These are phyloP conservation scores for Cardiocondyla obscurior DNA, from an alignment of 1,140 invertebrate species.

Conservation along the genomic window DNA sequence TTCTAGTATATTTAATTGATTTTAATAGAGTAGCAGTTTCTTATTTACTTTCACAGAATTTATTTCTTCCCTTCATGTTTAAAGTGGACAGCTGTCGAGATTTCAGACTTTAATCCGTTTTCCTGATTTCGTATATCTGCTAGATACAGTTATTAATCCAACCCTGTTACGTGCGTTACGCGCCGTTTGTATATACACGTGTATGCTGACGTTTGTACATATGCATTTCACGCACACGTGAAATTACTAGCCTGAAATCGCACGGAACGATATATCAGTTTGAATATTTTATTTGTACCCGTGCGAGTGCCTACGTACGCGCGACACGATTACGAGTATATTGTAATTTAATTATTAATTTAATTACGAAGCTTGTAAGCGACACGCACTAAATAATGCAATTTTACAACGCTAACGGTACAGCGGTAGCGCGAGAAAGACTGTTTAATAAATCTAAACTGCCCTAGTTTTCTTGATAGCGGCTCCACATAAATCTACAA, in stretches of 20 bases:
- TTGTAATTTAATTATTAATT: slow-evolving; percentile 50
- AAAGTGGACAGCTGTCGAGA: slow-evolving; percentile 4
- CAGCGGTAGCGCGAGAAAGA: not conserved
- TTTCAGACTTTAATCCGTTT: not conserved
- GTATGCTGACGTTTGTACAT: not conserved
- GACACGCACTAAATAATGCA: not conserved
- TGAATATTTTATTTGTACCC: slow-evolving; percentile 11
- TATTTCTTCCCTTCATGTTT: slow-evolving; percentile 19
- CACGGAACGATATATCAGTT: not conserved
- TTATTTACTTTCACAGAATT: not conserved
- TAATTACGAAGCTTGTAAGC: slow-evolving; percentile 8
- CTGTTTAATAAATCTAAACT: slow-evolving; percentile 3
- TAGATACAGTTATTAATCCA: slow-evolving; percentile 35
- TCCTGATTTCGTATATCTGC: not conserved
- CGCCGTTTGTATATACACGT: slow-evolving; percentile 7
- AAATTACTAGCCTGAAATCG: not conserved
- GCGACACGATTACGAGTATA: not conserved
- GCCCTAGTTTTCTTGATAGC: not conserved
- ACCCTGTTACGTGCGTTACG: slow-evolving; percentile 48
- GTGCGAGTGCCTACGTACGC: not conserved
- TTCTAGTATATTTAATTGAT: not conserved
- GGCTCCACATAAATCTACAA: not conserved
- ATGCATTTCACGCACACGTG: not conserved
- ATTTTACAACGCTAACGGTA: slow-evolving; percentile 41
- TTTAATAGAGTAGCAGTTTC: not conserved